These are phyloP conservation scores for Heliconius eleuchia DNA, from an alignment of 1,140 invertebrate genomes.

Conservation along the genomic window DNA sequence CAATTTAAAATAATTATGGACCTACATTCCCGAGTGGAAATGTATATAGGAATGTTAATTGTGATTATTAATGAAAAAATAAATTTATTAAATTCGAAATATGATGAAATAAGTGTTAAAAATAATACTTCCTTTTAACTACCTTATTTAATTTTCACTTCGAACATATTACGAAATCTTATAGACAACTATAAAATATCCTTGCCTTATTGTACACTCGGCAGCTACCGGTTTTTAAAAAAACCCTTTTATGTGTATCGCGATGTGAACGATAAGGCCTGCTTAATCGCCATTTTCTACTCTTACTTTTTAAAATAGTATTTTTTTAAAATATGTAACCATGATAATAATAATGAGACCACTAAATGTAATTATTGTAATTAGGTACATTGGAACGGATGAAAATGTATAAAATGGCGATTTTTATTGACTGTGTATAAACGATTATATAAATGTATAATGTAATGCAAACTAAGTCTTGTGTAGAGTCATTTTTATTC, in stretches of 20 bases:
- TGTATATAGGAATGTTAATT: too few species aligned
- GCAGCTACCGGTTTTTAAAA: slow-evolving; percentile 21
- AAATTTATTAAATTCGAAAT: background rate
- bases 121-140: background rate
- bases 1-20: background rate
- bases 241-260: background rate
- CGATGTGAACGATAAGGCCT: background rate
- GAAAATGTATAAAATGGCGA: background rate
- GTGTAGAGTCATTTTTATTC: background rate
- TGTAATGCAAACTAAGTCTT: background rate
- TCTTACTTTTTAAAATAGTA: background rate
- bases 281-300: background rate
- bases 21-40: too few species aligned
- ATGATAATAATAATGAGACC: background rate
- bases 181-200: background rate
- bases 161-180: background rate
- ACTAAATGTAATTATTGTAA: too few species aligned
- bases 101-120: background rate
- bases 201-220: slow-evolving; percentile 8
- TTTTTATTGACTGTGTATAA: background rate
- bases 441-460: too few species aligned
- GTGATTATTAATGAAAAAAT: background rate
- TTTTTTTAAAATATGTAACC: background rate
- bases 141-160: background rate
- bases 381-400: too few species aligned